Conservation (phyloP, 2,113 vertebrate genomes). For the Protobothrops flavoviridis region DNA sequence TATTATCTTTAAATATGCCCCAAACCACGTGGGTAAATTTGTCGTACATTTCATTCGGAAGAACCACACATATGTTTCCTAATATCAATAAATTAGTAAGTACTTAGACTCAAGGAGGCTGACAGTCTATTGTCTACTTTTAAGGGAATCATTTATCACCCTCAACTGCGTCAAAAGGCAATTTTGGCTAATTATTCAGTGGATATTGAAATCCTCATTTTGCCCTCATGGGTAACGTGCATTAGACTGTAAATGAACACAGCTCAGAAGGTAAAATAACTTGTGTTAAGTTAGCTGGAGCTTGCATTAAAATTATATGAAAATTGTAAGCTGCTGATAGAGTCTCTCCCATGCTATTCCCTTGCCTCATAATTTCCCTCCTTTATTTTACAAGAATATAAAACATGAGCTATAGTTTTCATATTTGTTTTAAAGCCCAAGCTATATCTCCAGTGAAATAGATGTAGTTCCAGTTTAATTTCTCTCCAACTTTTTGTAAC, state of each 20-base stretch:
- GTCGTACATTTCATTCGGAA: conserved; percentile 21
- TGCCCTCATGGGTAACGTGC: conserved; percentile 39
- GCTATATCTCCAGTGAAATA: neutral
- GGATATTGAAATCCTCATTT: conserved; percentile 52
- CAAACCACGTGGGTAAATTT: conserved; percentile 17
- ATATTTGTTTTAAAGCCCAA: neutral
- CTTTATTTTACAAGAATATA: neutral
- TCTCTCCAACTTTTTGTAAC: neutral
- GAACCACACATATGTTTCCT: conserved; percentile 40
- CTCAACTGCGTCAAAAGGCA: conserved; percentile 51
- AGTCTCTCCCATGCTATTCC: neutral
- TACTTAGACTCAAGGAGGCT: conserved; percentile 33
- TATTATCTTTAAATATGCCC: conserved; percentile 25
- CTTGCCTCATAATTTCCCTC: neutral
- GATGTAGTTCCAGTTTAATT: neutral
- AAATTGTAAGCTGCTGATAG: conserved; percentile 10
- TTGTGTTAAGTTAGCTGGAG: conserved; percentile 22
- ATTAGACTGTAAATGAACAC: conserved; percentile 39
- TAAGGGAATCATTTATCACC: conserved; percentile 46
- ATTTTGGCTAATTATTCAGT: conserved; percentile 60
- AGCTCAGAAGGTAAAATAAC: conserved; percentile 44
- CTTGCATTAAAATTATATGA: conserved; percentile 37
- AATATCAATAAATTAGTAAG: conserved; percentile 50
- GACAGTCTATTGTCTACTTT: conserved; percentile 39
- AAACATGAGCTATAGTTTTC: neutral